These are phyloP conservation scores for Mormyrus hasselquistii DNA, from an alignment of 2,797 vertebrate species.

Conservation along the genomic window DNA sequence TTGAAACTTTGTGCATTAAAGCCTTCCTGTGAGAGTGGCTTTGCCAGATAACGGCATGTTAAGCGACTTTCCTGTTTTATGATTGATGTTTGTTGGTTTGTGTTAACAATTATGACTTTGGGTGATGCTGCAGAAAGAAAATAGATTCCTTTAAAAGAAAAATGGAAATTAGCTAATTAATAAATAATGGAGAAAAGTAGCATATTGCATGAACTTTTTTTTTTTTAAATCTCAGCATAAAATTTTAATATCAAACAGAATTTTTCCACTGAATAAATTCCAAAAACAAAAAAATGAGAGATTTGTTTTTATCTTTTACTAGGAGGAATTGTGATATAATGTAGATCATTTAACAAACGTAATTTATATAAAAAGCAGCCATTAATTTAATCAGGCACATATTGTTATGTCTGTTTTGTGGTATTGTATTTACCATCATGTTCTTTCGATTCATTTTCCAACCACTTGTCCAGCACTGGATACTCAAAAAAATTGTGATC, in stretches of 20 bases:
- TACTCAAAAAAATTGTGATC: neutral
- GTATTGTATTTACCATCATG: neutral
- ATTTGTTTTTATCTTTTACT: neutral
- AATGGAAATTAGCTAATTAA: constrained; percentile 14
- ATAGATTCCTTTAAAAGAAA: neutral
- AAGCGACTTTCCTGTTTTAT: neutral
- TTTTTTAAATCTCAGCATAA: neutral
- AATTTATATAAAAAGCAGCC: neutral
- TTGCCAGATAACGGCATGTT: neutral
- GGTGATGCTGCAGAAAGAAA: neutral
- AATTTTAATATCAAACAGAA: constrained; percentile 22
- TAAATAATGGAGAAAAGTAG: constrained; percentile 20
- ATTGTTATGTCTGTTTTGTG: neutral
- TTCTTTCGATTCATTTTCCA: neutral
- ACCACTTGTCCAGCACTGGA: neutral
- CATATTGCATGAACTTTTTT: constrained; percentile 6
- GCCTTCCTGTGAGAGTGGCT: neutral
- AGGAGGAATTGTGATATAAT: neutral
- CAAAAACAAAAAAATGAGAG: constrained; percentile 12
- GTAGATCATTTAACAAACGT: neutral
- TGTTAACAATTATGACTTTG: neutral
- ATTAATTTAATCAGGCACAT: neutral
- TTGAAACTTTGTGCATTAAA: neutral
- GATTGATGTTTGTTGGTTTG: neutral
- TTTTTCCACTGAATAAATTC: constrained; percentile 7